Base-by-base conservation (phyloP, 2,797 vertebrate species). In the Neosilurus mollespiculum region DNA sequence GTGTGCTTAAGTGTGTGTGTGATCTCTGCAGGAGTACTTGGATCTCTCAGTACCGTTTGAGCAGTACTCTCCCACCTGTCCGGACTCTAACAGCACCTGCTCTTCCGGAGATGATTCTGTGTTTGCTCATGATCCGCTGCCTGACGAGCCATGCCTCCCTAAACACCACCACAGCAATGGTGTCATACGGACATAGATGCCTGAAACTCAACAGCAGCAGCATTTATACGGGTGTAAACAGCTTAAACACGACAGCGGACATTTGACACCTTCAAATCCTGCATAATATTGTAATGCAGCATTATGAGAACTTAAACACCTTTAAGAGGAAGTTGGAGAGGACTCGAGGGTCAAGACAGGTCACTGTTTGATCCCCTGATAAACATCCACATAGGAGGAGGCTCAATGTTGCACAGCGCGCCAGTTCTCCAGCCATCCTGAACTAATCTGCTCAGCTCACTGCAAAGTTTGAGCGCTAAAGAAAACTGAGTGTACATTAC, bases 101-200 rank as follows among this genome's bases (percentile, higher is more conserved):
- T 99, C 98, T 69, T 99, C 97, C 0, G 98, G 98, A 34, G 98
- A 99, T 0, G 98, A 99, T 92, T 99, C 97, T 0, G 98, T 99
- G 84, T 99, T 99, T 88, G 94, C 97, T 91, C 97, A 98, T 51
- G 98, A 99, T 90, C 94, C 97, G 82, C 93, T 96, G 88, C 95
- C 98, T 0, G 95, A 98, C 0, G 96, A 97, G 89, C 96, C 96
- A 83, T 97, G 96, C 90, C 95, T 97, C 87, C 95, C 95, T 87
- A 96, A 96, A 56, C 95, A 93, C 87, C 94, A 93, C 0, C 92
- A 96, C 80, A 93, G 93, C 82, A 96, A 95, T 0, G 95, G 96
- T 3, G 91, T 93, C 89, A 94, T 96, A 82, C 91, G 95, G 94
- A 98, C 97, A 85, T 97, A 96, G 93, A 77, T 14, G 16, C 26